Base-by-base conservation (phyloP, 2,113 vertebrate species). In the Heterochromis multidens region DNA sequence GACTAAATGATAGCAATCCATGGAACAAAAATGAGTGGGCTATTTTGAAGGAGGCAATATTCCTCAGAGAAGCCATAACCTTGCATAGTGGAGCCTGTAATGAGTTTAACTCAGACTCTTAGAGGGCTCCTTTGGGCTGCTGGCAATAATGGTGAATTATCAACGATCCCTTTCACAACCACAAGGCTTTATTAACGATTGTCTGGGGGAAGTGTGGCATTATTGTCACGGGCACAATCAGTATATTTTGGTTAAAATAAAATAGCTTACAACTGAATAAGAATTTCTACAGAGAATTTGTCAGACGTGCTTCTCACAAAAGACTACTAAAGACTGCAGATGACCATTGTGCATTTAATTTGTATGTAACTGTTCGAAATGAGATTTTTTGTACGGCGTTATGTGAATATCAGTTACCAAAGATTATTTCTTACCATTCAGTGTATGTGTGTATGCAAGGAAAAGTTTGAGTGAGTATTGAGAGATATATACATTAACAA, bases 41-140 rank as follows among this genome's bases (percentile, higher is more conserved):
- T 37, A 86, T 79, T 86, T 79, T 82, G 14, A 33, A 82, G 54
- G 6, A 11, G 37, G 67, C 54, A 60, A 76, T 83, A 70, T 74
- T 87, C 80, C 82, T 82, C 82, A 29, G 84, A 90, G 90, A 87
- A 84, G 77, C 78, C 58, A 33, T 49, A 82, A 76, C 54, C 59
- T 49, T 76, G 57, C 74, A 83, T 12, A 62, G 57, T 77, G 76
- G 43, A 86, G 77, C 63, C 90, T 61, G 52, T 87, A 88, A 91
- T 91, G 86, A 90, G 62, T 89, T 88, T 67, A 82, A 81, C 79
- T 62, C 43, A 67, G 86, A 89, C 86, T 21, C 59, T 77, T 7
- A 35, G n/a, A 63, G 57, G 74, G 40, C 2, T 19, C 56, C 74
- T 8, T 59, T 46, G 86, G 67, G 88, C 84, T 63, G 60, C 35